phyloP scores from a whole-genome alignment of 1,140 invertebrate genomes.

The Drosophila fuyamai region DNA sequence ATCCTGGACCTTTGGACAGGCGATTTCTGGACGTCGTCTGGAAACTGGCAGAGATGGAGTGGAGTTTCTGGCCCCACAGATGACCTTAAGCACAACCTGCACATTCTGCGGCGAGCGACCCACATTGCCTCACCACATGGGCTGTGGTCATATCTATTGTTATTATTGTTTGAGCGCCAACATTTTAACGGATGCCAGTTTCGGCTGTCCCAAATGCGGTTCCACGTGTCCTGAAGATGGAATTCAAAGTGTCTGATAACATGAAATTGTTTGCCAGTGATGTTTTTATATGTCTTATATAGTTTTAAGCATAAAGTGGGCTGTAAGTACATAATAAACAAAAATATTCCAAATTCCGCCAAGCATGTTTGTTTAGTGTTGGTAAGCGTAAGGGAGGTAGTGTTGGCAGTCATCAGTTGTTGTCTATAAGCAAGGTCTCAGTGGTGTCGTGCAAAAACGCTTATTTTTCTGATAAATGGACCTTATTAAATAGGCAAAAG shows the following conservation, averaged over 20 bases:
- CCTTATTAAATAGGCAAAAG: not conserved
- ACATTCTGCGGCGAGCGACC: constrained; percentile 86
- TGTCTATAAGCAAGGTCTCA: not conserved
- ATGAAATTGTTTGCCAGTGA: constrained; percentile 5
- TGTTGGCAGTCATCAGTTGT: constrained; percentile 16
- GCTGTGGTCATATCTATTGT: constrained; percentile 88
- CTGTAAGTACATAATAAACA: constrained; percentile 23
- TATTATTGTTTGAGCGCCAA: constrained; percentile 87
- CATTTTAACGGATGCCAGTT: constrained; percentile 73
- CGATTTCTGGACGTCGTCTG: constrained; percentile 6
- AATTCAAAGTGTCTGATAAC: constrained; percentile 48
- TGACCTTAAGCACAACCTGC: constrained; percentile 85
- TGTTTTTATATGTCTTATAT: constrained; percentile 37
- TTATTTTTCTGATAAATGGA: not conserved
- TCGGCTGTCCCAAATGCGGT: constrained; percentile 72
- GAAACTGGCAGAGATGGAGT: constrained; percentile 18
- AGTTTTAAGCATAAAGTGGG: constrained; percentile 21
- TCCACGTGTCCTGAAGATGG: constrained; percentile 37
- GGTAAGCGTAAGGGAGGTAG: constrained; percentile 1
- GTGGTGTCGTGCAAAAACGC: not conserved
- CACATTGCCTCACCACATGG: constrained; percentile 87
- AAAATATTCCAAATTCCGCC: constrained; percentile 1
- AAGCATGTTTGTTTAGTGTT: not conserved
- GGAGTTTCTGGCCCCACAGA: constrained; percentile 44
- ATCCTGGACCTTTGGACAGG: constrained; percentile 50